These are phyloP conservation scores for Tenthredo livida DNA, from an alignment of 2,888 invertebrate genomes.

Conservation along the genomic window DNA sequence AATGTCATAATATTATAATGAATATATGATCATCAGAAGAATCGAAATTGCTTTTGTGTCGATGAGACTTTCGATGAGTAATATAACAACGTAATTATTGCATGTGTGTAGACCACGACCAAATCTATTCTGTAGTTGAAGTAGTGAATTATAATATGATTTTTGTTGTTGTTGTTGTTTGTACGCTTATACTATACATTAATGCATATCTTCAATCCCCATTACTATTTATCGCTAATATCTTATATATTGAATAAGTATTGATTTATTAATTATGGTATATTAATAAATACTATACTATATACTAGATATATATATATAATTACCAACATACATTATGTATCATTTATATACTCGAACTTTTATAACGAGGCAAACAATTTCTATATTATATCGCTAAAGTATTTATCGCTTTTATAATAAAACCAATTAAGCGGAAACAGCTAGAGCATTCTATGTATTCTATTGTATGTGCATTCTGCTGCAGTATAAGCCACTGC, in stretches of 20 bases:
- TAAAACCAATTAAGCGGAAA: not conserved
- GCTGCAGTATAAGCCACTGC: conserved; percentile 4
- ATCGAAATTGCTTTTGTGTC: too few species aligned
- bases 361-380: conserved; percentile 45
- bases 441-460: not conserved
- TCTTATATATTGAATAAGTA: not conserved
- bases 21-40: too few species aligned
- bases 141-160: conserved; percentile 8
- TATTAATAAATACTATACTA: not conserved
- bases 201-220: not conserved
- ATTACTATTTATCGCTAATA: not conserved
- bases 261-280: not conserved
- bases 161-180: too few species aligned
- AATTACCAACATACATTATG: not conserved
- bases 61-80: too few species aligned
- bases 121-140: not conserved
- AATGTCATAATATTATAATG: too few species aligned
- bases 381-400: not conserved
- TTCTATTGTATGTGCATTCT: conserved; percentile 17
- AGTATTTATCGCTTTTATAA: conserved; percentile 24
- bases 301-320: not conserved
- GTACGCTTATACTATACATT: not conserved
- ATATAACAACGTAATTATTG: too few species aligned
- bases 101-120: too few species aligned
- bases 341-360: conserved; percentile 12